Evolutionary conservation across 2,113 vertebrate genomes (phyloP).

Genomic region (Seriola rivoliana): DNA sequence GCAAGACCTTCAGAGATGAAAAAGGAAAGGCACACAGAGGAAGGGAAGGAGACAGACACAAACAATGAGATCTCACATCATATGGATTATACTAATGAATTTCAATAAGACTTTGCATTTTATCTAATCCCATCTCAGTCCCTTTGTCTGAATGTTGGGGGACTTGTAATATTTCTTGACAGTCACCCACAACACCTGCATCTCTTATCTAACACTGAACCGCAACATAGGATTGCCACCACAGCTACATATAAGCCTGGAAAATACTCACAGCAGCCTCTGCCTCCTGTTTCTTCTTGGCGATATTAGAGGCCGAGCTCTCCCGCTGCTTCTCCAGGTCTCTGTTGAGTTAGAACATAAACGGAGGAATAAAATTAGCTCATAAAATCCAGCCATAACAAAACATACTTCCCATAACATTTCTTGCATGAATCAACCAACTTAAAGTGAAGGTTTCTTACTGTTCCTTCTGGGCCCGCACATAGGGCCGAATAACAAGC

Average conservation of each 20-base stretch:
- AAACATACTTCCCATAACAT: constrained; percentile 42
- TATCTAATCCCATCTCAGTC: constrained; percentile 44
- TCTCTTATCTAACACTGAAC: constrained; percentile 12
- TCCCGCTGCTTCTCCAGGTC: constrained; percentile 96
- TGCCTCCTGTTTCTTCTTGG: constrained; percentile 95
- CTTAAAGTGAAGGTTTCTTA: constrained; percentile 81
- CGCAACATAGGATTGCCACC: neutral
- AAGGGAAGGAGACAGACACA: constrained; percentile 35
- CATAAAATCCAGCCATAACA: constrained; percentile 53
- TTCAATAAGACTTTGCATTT: constrained; percentile 29
- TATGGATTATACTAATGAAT: constrained; percentile 42
- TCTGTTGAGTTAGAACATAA: constrained; percentile 79
- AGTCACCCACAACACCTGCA: constrained; percentile 15
- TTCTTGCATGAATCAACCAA: constrained; percentile 40
- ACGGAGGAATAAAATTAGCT: constrained; percentile 60
- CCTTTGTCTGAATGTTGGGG: neutral
- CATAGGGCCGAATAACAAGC: constrained; percentile 94
- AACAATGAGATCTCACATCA: constrained; percentile 34
- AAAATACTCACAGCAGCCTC: constrained; percentile 92
- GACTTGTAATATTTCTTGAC: constrained; percentile 29
- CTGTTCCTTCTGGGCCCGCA: constrained; percentile 95
- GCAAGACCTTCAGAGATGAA: constrained; percentile 86
- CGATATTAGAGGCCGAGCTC: constrained; percentile 89
- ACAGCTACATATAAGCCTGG: constrained; percentile 1
- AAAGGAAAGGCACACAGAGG: neutral